These are phyloP conservation scores for Diploscapter pachys DNA, from an alignment of 1,140 invertebrate species.

Conservation along the genomic window DNA sequence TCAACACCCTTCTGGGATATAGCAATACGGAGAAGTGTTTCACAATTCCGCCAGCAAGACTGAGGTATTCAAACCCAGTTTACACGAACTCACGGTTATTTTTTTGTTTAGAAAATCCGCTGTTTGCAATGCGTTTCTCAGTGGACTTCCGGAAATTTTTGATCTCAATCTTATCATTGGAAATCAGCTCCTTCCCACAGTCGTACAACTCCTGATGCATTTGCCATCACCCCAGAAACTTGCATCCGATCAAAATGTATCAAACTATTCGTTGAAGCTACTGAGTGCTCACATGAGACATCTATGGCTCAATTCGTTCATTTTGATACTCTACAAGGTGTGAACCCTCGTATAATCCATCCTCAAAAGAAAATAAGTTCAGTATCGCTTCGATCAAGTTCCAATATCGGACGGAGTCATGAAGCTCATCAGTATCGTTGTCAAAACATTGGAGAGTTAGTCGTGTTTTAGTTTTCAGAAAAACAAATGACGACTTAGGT, in stretches of 20 bases:
- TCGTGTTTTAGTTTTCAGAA: slow-evolving; percentile 67
- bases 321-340: slow-evolving; percentile 95
- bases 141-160: slow-evolving; percentile 73
- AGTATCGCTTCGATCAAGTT: slow-evolving; percentile 87
- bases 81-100: background rate
- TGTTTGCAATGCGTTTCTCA: slow-evolving; percentile 90
- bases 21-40: slow-evolving; percentile 83
- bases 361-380: slow-evolving; percentile 4
- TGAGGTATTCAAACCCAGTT: slow-evolving; percentile 67
- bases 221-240: slow-evolving; percentile 73
- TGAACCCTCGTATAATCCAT: too few species aligned
- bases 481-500: slow-evolving; percentile 14
- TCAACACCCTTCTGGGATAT: slow-evolving; percentile 88
- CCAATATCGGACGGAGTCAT: slow-evolving; percentile 75
- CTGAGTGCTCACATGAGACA: slow-evolving; percentile 78
- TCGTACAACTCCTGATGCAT: slow-evolving; percentile 80
- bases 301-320: slow-evolving; percentile 84
- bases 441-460: slow-evolving; percentile 86
- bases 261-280: slow-evolving; percentile 79
- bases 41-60: slow-evolving; percentile 78
- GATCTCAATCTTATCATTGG: slow-evolving; percentile 65
- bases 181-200: slow-evolving; percentile 72
- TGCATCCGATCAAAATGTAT: slow-evolving; percentile 64
- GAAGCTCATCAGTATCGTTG: slow-evolving; percentile 79
- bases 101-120: slow-evolving; percentile 71